phyloP scores from a whole-genome alignment of 2,888 invertebrate genomes.

The Suillia variegata region DNA sequence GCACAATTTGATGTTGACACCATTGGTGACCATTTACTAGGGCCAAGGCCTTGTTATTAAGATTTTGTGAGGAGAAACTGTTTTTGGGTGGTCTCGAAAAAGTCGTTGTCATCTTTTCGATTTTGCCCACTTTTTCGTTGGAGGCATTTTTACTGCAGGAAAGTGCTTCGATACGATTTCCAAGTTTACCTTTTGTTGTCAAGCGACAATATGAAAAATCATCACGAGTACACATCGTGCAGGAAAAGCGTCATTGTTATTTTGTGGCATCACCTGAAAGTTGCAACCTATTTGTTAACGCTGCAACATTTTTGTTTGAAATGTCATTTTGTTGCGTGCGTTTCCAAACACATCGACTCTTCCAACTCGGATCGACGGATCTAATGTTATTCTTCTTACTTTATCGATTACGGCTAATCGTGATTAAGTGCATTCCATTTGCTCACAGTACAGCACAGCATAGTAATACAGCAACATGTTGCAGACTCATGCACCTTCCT shows the following conservation, averaged over 20 bases:
- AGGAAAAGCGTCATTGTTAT: no score
- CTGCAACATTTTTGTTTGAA: constrained; percentile 16
- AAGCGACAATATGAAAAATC: no score
- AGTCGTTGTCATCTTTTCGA: no score
- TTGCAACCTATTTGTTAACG: no score
- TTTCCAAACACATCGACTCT: no score
- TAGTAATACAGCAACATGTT: constrained; percentile 35
- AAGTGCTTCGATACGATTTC: no score
- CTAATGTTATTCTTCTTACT: neutral
- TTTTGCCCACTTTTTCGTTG: no score
- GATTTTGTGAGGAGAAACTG: constrained; percentile 30
- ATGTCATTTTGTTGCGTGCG: constrained; percentile 17
- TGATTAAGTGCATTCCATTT: constrained; percentile 58
- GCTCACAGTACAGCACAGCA: constrained; percentile 9
- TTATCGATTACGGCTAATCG: constrained; percentile 56
- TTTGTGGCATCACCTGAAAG: no score
- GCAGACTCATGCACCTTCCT: constrained; percentile 42
- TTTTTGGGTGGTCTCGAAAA: constrained; percentile 5
- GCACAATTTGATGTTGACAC: constrained; percentile 51
- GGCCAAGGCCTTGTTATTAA: constrained; percentile 46
- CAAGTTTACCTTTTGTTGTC: no score
- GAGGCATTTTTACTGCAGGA: no score
- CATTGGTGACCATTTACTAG: constrained; percentile 48
- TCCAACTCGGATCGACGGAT: neutral
- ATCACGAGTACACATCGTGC: no score